Conservation (phyloP, 2,113 vertebrate species). For the Gila orcuttii region DNA sequence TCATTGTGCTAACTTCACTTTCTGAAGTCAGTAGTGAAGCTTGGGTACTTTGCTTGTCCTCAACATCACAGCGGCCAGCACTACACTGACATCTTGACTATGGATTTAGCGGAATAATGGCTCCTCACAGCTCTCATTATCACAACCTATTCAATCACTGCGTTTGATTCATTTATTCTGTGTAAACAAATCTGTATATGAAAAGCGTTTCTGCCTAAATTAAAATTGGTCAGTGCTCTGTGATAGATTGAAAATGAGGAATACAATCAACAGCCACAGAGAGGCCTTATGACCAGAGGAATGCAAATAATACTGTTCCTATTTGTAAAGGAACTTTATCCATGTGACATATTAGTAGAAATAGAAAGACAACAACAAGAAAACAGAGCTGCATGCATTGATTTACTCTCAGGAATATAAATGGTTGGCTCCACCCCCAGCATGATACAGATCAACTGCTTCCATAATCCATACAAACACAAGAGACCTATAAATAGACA, state of each 20-base stretch:
- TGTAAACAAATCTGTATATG: background rate
- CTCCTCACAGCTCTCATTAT: background rate
- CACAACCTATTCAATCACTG: background rate
- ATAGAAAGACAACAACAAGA: background rate
- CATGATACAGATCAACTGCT: constrained; percentile 7
- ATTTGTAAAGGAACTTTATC: background rate
- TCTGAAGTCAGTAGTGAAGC: background rate
- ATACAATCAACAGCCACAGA: background rate
- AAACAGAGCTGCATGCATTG: background rate
- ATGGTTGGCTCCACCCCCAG: background rate
- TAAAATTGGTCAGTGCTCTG: background rate
- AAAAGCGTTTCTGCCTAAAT: background rate
- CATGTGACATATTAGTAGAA: constrained; percentile 2
- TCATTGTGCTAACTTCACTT: background rate
- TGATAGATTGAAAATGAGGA: background rate
- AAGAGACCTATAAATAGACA: constrained; percentile 1
- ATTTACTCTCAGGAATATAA: constrained; percentile 35
- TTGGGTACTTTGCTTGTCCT: no score
- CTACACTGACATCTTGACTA: constrained; percentile 2
- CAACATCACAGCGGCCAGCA: background rate
- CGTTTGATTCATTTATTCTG: background rate
- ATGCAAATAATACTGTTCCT: background rate
- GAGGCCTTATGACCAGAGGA: background rate
- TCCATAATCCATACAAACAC: background rate
- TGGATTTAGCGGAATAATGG: background rate